These are phyloP conservation scores for Lepidurus couesii DNA, from an alignment of 1,140 invertebrate species.

Conservation along the genomic window DNA sequence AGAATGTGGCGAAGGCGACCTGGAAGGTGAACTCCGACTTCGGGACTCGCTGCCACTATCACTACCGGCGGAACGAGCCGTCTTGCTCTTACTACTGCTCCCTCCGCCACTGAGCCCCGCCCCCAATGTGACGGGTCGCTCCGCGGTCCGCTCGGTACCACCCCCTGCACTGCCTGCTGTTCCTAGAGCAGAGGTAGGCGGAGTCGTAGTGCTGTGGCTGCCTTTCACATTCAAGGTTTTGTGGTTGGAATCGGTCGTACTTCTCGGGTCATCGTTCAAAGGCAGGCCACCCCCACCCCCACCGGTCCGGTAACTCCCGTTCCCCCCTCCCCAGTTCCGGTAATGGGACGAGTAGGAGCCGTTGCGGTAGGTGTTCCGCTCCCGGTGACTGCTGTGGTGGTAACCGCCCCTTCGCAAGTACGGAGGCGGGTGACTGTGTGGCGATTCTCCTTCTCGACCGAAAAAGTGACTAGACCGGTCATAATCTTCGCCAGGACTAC, in stretches of 20 bases:
- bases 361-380: conserved; percentile 9
- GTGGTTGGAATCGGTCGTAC: conserved; percentile 23
- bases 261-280: conserved; percentile 33
- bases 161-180: background rate
- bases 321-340: conserved; percentile 43
- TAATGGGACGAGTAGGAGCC: conserved; percentile 36
- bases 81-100: conserved; percentile 11
- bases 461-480: conserved; percentile 51
- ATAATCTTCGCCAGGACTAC: conserved; percentile 45
- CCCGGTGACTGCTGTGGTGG: conserved; percentile 38
- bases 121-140: conserved; percentile 31
- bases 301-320: conserved; percentile 38
- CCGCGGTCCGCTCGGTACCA: conserved; percentile 35
- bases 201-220: conserved; percentile 29
- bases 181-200: conserved; percentile 9
- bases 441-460: conserved; percentile 43
- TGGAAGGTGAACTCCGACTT: conserved; percentile 34
- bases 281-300: conserved; percentile 35
- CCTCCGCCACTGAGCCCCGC: background rate
- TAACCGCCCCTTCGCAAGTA: conserved; percentile 42
- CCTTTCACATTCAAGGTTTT: no score
- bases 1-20: conserved; percentile 42
- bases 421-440: conserved; percentile 39
- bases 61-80: conserved; percentile 35
- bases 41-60: conserved; percentile 36